Base-by-base conservation (phyloP, 2,113 vertebrate species). In the Dicaeum eximium region DNA sequence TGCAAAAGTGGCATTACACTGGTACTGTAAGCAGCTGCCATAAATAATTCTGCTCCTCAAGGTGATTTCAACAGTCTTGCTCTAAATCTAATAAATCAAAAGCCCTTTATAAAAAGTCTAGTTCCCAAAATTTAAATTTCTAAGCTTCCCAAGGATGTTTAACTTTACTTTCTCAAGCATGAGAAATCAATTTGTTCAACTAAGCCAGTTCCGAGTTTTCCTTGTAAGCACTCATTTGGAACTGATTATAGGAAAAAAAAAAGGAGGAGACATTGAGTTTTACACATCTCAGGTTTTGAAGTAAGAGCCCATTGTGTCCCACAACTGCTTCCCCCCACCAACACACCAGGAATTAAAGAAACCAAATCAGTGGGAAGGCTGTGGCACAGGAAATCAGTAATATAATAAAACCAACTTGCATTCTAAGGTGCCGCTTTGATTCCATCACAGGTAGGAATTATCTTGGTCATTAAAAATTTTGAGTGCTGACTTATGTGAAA, bases 161-260 rank as follows among this genome's bases (percentile, higher is more conserved):
- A 92, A 90, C 60, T 93, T 82, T 31, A 78, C 66, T 88, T 94
- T 92, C 79, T 71, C 61, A 79, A 57, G 93, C 88, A 97, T 94
- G 77, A 96, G 91, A 97, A 97, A 95, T 96, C 90, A 95, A 94
- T 97, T 94, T 97, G 93, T 96, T 96, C 89, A 96, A 88, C 72
- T 62, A 83, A 95, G 70, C 81, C 92, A 92, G 94, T 97, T 97
- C 88, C 15, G 11, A 97, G 61, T 95, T 97, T 87, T 93, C 86
- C 86, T 92, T 96, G 78, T 78, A 96, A 96, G 88, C 33, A 25
- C 81, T 94, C 96, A 95, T 97, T 98, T 98, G 98, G 98, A 98
- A 98, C 85, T 95, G 94, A 98, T 98, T 97, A 97, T 48, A 95
- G 94, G 17, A 27, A 42, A 83, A 48, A 83, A 92, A 81, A 90